Evolutionary conservation across 2,113 vertebrate genomes (phyloP).

Genomic region (Platysteira castanea): DNA sequence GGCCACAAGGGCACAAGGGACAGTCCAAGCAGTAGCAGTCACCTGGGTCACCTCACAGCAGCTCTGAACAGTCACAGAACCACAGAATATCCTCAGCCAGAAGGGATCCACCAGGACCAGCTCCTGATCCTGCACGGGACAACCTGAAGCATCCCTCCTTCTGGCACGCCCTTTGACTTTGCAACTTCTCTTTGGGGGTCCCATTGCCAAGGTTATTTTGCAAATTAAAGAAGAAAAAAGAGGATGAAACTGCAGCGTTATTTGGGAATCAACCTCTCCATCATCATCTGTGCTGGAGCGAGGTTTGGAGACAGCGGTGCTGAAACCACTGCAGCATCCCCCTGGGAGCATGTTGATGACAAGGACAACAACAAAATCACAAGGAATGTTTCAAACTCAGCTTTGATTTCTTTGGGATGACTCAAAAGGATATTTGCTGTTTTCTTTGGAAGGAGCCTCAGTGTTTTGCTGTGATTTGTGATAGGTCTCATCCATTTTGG

Average conservation of each 20-base stretch:
- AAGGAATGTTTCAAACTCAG: not conserved
- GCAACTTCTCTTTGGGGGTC: not conserved
- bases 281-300: not conserved
- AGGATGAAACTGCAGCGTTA: not conserved
- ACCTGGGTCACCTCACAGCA: not conserved
- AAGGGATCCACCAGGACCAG: not conserved
- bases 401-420: not conserved
- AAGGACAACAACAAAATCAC: not conserved
- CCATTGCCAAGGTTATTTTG: not conserved
- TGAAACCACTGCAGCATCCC: not conserved
- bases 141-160: not conserved
- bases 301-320: not conserved
- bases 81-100: not conserved
- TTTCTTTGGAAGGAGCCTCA: not conserved
- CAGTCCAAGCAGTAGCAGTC: rapidly evolving
- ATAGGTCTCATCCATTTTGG: not conserved
- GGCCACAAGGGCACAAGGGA: not conserved
- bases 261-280: not conserved
- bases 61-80: not conserved
- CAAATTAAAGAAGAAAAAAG: not conserved
- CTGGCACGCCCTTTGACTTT: not conserved
- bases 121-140: not conserved
- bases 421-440: not conserved
- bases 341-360: not conserved
- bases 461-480: not conserved